A percentile compares a stretch with the other conserved stretches of the same genome.
phyloP scores from a whole-genome alignment of 1,140 invertebrate genomes.

The Copidosoma floridanum region DNA sequence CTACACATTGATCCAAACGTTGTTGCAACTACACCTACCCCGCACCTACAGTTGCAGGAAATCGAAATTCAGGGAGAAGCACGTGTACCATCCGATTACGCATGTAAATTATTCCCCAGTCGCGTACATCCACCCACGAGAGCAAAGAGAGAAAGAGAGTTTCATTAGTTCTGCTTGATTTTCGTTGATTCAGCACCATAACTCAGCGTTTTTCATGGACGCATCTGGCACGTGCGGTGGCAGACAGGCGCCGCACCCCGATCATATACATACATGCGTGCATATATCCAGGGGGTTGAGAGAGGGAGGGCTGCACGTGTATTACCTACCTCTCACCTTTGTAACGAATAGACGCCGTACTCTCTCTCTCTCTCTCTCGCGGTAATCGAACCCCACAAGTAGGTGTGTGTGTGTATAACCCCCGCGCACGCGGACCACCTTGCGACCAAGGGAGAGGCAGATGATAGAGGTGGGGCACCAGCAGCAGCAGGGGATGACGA shows the following conservation, averaged over 20 bases:
- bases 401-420: not conserved
- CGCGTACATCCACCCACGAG: too few species aligned
- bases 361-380: not conserved
- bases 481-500: conserved; percentile 19
- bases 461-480: too few species aligned
- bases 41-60: too few species aligned
- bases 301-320: too few species aligned
- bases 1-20: too few species aligned
- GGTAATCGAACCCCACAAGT: not conserved
- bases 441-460: too few species aligned
- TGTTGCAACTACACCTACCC: too few species aligned
- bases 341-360: not conserved
- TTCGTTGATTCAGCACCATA: conserved; percentile 2
- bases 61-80: too few species aligned
- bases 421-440: not conserved
- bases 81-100: too few species aligned
- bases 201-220: conserved; percentile 35
- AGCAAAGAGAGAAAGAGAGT: too few species aligned
- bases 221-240: conserved; percentile 44
- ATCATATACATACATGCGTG: too few species aligned
- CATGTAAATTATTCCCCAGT: not conserved
- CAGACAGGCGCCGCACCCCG: conserved; percentile 32
- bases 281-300: too few species aligned
- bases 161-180: conserved; percentile 14
- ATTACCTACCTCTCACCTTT: not conserved